phyloP scores from a whole-genome alignment of 1,140 invertebrate species.

The Tetramorium alpestre region DNA sequence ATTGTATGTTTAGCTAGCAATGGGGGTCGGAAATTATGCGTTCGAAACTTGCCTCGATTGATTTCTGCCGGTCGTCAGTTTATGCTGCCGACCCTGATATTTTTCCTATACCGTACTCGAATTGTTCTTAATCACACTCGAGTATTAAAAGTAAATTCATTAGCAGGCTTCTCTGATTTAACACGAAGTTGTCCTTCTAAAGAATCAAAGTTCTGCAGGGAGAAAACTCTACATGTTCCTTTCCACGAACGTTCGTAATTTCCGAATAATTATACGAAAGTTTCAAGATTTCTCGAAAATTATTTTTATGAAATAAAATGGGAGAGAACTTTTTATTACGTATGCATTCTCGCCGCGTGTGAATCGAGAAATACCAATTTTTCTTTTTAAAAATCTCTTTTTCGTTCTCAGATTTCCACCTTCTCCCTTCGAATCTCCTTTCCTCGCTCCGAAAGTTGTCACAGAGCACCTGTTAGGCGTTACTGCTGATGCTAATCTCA shows the following conservation, averaged over 20 bases:
- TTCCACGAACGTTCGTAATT: neutral
- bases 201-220: neutral
- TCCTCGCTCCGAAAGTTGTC: neutral
- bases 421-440: neutral
- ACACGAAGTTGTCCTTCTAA: neutral
- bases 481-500: slow-evolving; percentile 67
- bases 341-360: neutral
- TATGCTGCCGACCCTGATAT: slow-evolving; percentile 65
- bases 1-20: slow-evolving; percentile 9
- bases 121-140: neutral
- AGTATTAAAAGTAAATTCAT: neutral
- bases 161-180: neutral
- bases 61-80: slow-evolving; percentile 57
- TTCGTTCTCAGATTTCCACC: slow-evolving; percentile 7
- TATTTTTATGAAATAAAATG: neutral
- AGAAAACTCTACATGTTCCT: neutral
- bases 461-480: slow-evolving; percentile 57
- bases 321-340: neutral
- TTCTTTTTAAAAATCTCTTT: neutral
- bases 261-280: neutral
- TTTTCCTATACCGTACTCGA: slow-evolving; percentile 20
- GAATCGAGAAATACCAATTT: neutral
- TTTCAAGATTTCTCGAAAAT: neutral
- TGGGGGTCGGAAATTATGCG: neutral
- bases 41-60: slow-evolving; percentile 52